Base-by-base conservation (phyloP, 2,797 vertebrate species). In the Micromesistius poutassou region DNA sequence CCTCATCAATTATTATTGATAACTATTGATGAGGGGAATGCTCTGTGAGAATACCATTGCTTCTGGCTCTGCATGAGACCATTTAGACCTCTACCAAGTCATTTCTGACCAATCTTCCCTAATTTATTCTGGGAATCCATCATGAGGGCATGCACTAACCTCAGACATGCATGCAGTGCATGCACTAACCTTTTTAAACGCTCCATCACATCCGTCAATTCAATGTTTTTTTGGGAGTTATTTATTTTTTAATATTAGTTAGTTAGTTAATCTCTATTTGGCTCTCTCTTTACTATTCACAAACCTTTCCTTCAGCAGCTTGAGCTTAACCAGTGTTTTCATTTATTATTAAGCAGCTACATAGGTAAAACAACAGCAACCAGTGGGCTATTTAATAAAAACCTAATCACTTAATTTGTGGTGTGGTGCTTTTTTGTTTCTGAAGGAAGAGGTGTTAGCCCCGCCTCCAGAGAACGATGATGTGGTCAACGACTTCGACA, bases 381-480 rank as follows among this genome's bases (percentile, higher is more conserved):
- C 46, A 19, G 16, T 13, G 40, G 10, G 12, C 12, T 13, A 14
- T 12, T 50, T 50, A 1, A 19, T 42, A 2, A 12, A 2, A 42
- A 14, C 2, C 40, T 42, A 13, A 42, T 4, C 40, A 42, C 14
- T 77, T 68, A 75, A 7, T 77, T 3, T 79, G 55, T 2, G 22
- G 22, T 25, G 55, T 7, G 55, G 9, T 72, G 9, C 12, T 88
- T 30, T 89, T 89, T 82, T 84, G 72, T 73, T 90, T 83, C 77
- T 91, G 78, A 90, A 99, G 98, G 98, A 99, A 93, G 98, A 99
- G 14, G 96, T 99, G 79, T 93, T 99, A 90, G 96, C 96, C 8
- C 98, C 98, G 62, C 98, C 97, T 16, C 98, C 98, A 35, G 98
- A 99, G 89, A 99, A 99, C 0, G 98, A 99, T 71, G 98, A 99